Base-by-base conservation (phyloP, 2,113 vertebrate species). In the Octodon degus region DNA sequence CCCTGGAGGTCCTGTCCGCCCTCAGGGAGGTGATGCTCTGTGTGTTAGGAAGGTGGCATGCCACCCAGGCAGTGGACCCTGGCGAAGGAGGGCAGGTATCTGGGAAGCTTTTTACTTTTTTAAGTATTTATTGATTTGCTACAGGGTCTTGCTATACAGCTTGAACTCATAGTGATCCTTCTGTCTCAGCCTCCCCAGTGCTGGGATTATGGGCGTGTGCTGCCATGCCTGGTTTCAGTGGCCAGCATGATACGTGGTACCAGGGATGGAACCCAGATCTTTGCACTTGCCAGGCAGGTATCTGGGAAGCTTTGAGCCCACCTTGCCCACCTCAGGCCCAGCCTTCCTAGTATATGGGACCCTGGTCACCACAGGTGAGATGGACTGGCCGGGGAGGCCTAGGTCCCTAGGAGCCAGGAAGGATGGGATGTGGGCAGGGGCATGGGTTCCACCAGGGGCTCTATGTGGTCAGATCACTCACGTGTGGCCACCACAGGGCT, bases 401-500 rank as follows among this genome's bases (percentile, higher is more conserved):
- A 0, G 27, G 19, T 47, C 13, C n/a, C 43, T 22, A 25, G 17
- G 60, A 74, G 86, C 30, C 16, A 1, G 70, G 5, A 37, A 53
- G 32, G 14, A 25, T 1, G 27, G 53, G 20, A 19, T 12, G 19
- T 1, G 22, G 40, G 25, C 2, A 30, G 79, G 11, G 30, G 2
- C 12, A 1, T 0, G 67, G 8, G 19, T 86, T 30, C 47, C 25
- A 34, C 1, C 8, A 60, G 65, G 50, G 40, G 80, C 2, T 55
- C 55, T 62, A 47, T 11, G 5, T 0, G 5, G 37, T 32, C 77
- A 24, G 19, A 12, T 0, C 16, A 20, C 4, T 58, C 55, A 37
- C 40, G 34, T 0, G 9, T 2, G 24, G 20, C 47, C 9, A 6
- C n/a, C 1, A 0, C 16, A 7, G 55, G 67, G 67, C 90, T 79